Evolutionary conservation across 1,140 invertebrate species (phyloP), one percentile per base, ranked within the genome.

Genomic region (Lepeophtheirus salmonis): DNA sequence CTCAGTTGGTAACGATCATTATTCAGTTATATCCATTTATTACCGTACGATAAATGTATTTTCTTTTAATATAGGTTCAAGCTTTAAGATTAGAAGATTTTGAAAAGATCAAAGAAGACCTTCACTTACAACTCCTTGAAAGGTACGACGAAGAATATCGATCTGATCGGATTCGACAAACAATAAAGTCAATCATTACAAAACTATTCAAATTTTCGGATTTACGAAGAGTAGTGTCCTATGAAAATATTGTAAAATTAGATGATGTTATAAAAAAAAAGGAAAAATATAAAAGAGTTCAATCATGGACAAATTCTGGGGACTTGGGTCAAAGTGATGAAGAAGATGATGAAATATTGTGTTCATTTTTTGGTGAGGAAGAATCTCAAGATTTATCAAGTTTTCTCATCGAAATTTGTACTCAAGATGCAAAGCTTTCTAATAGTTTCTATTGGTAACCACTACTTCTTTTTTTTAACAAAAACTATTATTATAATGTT

Each of bases 31-130:
- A 6, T 41, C 6, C n/a, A 10, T 41, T 41, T 10, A 10, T n/a
- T 10, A 41, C n/a, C 30, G n/a, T 41, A 41, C 6, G 6, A 41
- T 10, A 10, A 41, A 41, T 10, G n/a, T 10, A 41, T 41, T n/a
- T 41, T 41, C 30, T n/a, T 41, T n/a, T n/a, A n/a, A n/a, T n/a
- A 50, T 50, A 21, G 52, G 52, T 54, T 3, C 52, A 54, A 54
- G 52, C 52, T 2, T 24, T 54, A 16, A 14, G 52, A 54, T 23
- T 16, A 14, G 52, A 54, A 54, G 17, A 54, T 13, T 24, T 54
- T 20, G 52, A 54, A 24, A 54, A 20, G 18, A 54, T 54, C 52
- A 54, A 54, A 54, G 52, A 54, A 54, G 52, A 24, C 16, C 52
- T 54, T 54, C 52, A 54, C 21, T 16, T 54, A 21, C 52, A 54